Conservation (phyloP, 2,113 vertebrate genomes). For the Peromyscus californicus region DNA sequence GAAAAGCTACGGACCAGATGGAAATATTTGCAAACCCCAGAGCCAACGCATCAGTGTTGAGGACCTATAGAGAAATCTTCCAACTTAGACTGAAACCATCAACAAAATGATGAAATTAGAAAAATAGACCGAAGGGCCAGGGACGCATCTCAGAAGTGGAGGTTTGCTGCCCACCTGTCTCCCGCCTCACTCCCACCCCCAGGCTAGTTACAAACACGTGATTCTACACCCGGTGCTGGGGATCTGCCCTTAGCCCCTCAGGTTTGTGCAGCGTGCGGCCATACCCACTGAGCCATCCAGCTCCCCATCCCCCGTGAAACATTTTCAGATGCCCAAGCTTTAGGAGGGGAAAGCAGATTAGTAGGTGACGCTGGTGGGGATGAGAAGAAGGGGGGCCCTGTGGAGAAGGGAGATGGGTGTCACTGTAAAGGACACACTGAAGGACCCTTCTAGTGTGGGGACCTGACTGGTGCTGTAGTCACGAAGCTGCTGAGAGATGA, state of each 20-base stretch:
- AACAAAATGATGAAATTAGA: neutral
- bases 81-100: neutral
- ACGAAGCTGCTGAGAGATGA: neutral
- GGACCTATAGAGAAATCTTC: neutral
- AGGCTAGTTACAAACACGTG: neutral
- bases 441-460: neutral
- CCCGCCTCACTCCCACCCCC: neutral
- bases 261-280: rapidly evolving
- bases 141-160: neutral
- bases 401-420: neutral
- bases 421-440: neutral
- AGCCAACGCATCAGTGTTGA: neutral
- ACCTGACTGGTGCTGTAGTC: too few relatives aligned
- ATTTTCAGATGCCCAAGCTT: neutral
- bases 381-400: neutral
- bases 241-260: neutral
- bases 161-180: neutral
- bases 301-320: rapidly evolving
- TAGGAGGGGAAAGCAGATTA: slow-evolving; percentile 20
- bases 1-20: neutral
- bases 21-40: neutral
- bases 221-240: too few relatives aligned
- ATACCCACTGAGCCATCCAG: too few relatives aligned
- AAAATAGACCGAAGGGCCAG: neutral
- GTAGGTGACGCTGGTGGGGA: neutral